These are phyloP conservation scores for Aix galericulata DNA, from an alignment of 2,113 vertebrate genomes.

Conservation along the genomic window DNA sequence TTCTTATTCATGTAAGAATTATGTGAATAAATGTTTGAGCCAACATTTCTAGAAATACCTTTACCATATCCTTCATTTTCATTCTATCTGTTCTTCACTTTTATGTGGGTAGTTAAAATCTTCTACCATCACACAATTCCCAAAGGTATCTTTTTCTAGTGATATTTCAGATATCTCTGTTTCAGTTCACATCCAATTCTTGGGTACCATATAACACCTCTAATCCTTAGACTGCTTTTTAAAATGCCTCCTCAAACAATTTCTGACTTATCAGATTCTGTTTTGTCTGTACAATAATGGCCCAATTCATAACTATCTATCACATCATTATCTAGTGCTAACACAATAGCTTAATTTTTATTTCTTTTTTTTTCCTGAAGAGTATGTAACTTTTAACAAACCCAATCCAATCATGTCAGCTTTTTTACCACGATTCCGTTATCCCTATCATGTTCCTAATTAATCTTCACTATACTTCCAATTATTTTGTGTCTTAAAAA, in stretches of 20 bases:
- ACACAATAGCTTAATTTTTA: not conserved
- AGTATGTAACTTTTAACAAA: not conserved
- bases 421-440: not conserved
- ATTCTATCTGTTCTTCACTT: not conserved
- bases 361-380: not conserved
- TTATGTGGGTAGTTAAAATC: not conserved
- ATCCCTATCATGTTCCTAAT: not conserved
- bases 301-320: not conserved
- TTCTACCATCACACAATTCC: not conserved
- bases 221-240: not conserved
- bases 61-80: not conserved
- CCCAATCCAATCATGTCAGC: no score
- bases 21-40: not conserved
- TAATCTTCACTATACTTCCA: not conserved
- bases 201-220: not conserved
- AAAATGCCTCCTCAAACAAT: not conserved
- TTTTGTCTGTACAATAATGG: not conserved
- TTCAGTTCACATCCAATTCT: not conserved
- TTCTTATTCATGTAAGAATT: not conserved
- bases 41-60: not conserved
- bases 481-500: not conserved
- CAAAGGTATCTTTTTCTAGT: not conserved
- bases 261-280: not conserved
- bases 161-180: not conserved
- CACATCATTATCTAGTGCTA: not conserved